Conservation (phyloP, 1,140 invertebrate species). For the Nasonia giraulti region DNA sequence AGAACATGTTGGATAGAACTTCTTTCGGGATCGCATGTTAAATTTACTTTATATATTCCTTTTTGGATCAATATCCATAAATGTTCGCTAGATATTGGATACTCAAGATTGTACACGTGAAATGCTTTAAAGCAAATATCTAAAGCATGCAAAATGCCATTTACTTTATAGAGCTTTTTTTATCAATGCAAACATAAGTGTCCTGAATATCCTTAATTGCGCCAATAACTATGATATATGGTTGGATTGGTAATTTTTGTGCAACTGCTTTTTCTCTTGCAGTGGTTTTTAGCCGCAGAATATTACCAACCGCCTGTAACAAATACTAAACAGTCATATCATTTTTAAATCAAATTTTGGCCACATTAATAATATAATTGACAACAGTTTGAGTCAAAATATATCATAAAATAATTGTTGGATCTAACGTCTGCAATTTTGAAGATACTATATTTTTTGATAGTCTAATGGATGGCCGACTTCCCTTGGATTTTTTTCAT, state of each 20-base stretch:
- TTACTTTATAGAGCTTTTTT: conserved; percentile 46
- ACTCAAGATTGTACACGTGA: conserved; percentile 51
- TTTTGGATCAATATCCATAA: conserved; percentile 55
- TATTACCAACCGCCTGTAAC: background rate
- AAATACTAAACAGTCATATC: background rate
- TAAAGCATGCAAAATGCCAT: conserved; percentile 39
- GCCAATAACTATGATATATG: conserved; percentile 53
- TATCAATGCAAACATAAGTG: conserved; percentile 48
- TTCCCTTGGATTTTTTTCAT: too few species aligned
- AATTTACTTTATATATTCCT: conserved; percentile 30
- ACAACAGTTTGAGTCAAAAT: too few species aligned
- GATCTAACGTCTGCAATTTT: too few species aligned
- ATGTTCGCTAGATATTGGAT: conserved; percentile 54
- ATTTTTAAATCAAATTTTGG: too few species aligned
- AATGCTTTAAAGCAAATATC: conserved; percentile 53
- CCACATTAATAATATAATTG: too few species aligned
- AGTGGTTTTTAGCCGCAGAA: background rate
- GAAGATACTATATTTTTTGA: too few species aligned
- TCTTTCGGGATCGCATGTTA: background rate
- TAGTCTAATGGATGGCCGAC: too few species aligned
- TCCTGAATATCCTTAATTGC: conserved; percentile 14
- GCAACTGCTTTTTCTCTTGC: background rate
- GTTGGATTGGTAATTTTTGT: conserved; percentile 35
- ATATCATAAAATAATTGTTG: too few species aligned
- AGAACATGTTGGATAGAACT: background rate